A percentile compares a stretch with the other conserved stretches of the same genome.
These are phyloP conservation scores for Pyrgus malvae DNA, from an alignment of 2,888 invertebrate species.

Conservation along the genomic window DNA sequence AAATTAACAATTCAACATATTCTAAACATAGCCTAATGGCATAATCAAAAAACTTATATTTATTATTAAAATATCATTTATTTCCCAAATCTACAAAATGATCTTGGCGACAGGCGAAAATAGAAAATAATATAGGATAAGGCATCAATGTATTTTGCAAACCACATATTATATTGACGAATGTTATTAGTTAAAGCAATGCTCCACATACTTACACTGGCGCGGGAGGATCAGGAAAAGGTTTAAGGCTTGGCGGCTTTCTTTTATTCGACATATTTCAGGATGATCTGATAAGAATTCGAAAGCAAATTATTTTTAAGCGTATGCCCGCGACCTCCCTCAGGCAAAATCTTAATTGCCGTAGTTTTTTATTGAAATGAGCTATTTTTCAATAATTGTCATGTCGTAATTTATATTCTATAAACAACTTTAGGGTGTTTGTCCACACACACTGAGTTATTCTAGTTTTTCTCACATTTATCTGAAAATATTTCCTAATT, in stretches of 20 bases:
- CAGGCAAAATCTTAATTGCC: slow-evolving; percentile 6
- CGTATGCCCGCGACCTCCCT: slow-evolving; percentile 25
- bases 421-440: neutral
- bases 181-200: neutral
- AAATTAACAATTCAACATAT: no score
- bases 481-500: slow-evolving; percentile 11
- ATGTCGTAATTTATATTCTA: slow-evolving; percentile 1
- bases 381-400: slow-evolving; percentile 7
- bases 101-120: no score
- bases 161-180: no score
- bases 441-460: neutral
- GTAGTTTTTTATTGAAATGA: slow-evolving; percentile 1
- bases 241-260: slow-evolving; percentile 57
- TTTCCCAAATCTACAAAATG: no score
- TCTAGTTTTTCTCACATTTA: slow-evolving; percentile 18
- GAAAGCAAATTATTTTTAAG: slow-evolving; percentile 17
- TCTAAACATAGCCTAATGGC: no score
- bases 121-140: no score
- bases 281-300: slow-evolving; percentile 12
- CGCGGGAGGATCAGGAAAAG: slow-evolving; percentile 63
- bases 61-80: no score
- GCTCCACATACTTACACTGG: slow-evolving; percentile 56
- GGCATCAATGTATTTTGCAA: no score
- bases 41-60: no score
- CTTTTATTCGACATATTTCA: slow-evolving; percentile 61